Conservation (phyloP, 2,797 vertebrate species). For the Acanthurus leucopareius region DNA sequence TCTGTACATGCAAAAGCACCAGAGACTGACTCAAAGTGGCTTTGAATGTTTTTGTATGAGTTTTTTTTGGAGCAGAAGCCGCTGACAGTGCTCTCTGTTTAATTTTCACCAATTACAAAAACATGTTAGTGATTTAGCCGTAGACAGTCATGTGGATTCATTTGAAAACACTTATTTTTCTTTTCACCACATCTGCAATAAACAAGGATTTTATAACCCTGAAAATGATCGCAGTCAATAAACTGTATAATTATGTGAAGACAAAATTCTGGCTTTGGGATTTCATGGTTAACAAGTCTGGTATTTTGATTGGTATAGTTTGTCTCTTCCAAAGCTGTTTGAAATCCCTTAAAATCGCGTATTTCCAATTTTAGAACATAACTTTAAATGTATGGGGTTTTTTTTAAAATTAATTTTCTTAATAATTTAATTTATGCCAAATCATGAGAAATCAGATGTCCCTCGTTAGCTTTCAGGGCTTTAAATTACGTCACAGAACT, state of each 20-base stretch:
- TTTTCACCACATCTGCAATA: background rate
- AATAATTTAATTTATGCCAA: background rate
- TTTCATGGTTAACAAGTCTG: background rate
- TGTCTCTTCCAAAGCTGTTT: background rate
- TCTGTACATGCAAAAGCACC: slow-evolving; percentile 5
- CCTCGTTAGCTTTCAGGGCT: background rate
- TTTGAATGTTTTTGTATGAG: background rate
- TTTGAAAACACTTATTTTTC: background rate
- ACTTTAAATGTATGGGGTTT: background rate
- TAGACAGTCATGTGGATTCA: background rate
- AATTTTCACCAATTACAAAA: background rate
- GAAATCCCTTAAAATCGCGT: background rate
- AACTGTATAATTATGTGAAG: background rate
- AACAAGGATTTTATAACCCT: background rate
- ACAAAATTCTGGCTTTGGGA: background rate
- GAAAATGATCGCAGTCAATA: too few relatives aligned
- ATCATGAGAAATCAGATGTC: too few relatives aligned
- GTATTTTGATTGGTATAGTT: too few relatives aligned
- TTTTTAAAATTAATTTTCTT: too few relatives aligned
- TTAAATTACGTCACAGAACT: background rate
- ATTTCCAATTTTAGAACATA: background rate
- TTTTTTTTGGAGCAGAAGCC: background rate
- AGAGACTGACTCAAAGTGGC: background rate
- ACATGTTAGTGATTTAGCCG: background rate
- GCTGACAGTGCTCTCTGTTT: background rate